These are phyloP conservation scores for Rhynchotus rufescens DNA, from an alignment of 2,797 vertebrate species.

Conservation along the genomic window DNA sequence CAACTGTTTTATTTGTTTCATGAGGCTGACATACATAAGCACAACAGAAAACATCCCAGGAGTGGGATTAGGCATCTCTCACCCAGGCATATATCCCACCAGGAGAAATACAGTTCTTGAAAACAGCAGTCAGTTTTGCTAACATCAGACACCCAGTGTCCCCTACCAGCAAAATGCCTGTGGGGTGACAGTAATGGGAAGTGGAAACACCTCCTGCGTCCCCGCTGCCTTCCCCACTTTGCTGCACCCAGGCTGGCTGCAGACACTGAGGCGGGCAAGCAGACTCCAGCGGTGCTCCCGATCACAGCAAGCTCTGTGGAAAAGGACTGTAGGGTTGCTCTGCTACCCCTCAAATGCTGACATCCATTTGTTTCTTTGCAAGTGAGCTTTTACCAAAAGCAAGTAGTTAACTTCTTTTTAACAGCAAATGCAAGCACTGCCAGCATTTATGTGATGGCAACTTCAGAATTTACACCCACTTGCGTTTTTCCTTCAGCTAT, in stretches of 20 bases:
- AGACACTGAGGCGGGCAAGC: neutral
- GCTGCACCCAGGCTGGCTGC: neutral
- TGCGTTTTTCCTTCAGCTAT: neutral
- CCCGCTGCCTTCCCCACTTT: neutral
- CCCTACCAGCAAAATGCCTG: neutral
- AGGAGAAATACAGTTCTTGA: neutral
- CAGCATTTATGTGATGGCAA: neutral
- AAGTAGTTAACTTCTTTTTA: neutral
- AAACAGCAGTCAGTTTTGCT: neutral
- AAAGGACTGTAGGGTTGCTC: neutral
- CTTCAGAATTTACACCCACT: neutral
- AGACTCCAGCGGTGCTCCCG: neutral
- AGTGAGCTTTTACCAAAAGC: neutral
- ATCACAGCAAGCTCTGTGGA: neutral
- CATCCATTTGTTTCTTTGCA: neutral
- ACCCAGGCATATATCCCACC: neutral
- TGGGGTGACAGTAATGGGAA: neutral
- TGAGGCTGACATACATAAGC: neutral
- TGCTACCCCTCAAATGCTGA: neutral
- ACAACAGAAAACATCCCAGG: neutral
- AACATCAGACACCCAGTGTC: neutral
- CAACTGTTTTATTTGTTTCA: neutral
- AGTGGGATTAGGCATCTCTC: neutral
- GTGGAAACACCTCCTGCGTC: neutral
- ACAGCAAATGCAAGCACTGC: neutral